A percentile compares a stretch with the other conserved stretches of the same genome.
Evolutionary conservation across 2,888 invertebrate species (phyloP).

Genomic region (Ceramica pisi): DNA sequence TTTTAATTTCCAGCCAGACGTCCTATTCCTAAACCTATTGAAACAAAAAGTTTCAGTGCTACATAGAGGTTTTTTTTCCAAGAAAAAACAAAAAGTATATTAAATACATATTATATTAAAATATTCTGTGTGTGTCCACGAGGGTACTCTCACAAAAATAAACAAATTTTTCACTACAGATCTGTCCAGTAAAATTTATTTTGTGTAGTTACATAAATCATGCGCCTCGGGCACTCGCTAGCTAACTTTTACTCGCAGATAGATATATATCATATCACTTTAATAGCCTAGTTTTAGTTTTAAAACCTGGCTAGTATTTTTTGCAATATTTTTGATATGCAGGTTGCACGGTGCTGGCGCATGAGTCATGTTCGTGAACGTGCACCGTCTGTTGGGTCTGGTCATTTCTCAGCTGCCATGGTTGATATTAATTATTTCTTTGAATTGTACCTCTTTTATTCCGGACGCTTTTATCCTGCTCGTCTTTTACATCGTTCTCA

Average conservation of each 20-base stretch:
- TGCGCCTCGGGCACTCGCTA: slow-evolving; percentile 49
- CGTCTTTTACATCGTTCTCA: too few relatives aligned
- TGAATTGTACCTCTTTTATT: too few relatives aligned
- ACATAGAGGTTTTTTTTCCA: not conserved
- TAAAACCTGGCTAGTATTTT: slow-evolving; percentile 1
- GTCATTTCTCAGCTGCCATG: too few relatives aligned
- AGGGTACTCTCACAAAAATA: slow-evolving; percentile 46
- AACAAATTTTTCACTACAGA: slow-evolving; percentile 62
- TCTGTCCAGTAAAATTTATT: slow-evolving; percentile 59
- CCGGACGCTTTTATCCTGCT: too few relatives aligned
- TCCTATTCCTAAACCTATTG: slow-evolving; percentile 2
- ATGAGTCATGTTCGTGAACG: too few relatives aligned
- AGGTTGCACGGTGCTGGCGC: not conserved
- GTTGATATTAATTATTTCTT: too few relatives aligned
- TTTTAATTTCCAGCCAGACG: slow-evolving; percentile 5
- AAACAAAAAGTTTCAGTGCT: slow-evolving; percentile 6
- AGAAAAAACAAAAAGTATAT: slow-evolving; percentile 4
- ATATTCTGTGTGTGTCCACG: slow-evolving; percentile 44
- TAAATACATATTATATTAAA: slow-evolving; percentile 42
- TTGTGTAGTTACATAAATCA: slow-evolving; percentile 57
- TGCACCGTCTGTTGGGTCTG: too few relatives aligned
- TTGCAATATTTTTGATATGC: not conserved
- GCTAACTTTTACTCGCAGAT: slow-evolving; percentile 46
- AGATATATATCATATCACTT: slow-evolving; percentile 36
- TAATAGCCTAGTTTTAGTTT: slow-evolving; percentile 36